Evolutionary conservation across 2,888 invertebrate species (phyloP), one percentile per base, ranked within the genome.

Genomic region (Malthinus seriepunctatus): DNA sequence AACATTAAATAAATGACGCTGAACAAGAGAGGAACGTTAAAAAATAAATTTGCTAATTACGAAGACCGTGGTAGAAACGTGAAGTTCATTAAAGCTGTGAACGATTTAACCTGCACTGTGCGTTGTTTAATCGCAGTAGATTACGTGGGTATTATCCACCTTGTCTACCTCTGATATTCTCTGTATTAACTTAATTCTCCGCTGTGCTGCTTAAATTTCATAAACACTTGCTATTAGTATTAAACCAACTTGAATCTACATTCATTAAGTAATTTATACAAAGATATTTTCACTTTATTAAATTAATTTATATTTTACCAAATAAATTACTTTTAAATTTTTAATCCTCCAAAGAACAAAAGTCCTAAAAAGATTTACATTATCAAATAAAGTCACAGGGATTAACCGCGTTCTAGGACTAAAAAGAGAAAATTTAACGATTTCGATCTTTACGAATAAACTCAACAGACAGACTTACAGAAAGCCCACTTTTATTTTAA

Each of bases 121-220:
- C 46, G 45, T 56, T 56, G 67, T 65, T 69, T 68, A 70, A 71
- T 73, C 69, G 69, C 67, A 69, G 69, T 61, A 61, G 65, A 65
- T 65, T 65, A 65, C 50, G 61, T 49, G 65, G 23, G 67, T 62
- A 69, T 71, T 70, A 71, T 69, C 69, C 69, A 72, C 71, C 72
- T 72, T 71, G 69, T 70, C 70, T 69, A 67, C 69, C 66, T 67
- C 65, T 61, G 69, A 70, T 73, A 71, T 67, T 68, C 54, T 69
- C 72, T 64, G 65, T 65, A 67, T 60, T 58, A 62, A 63, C 51
- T 60, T 63, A 66, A 66, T 63, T 63, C 63, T 62, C 55, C 60
- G 61, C 61, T 60, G 57, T 52, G 51, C 51, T 60, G 64, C 63
- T 65, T 65, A 67, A 67, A 67, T 65, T 67, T 67, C 65, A 66